Evolutionary conservation across 2,113 vertebrate species (phyloP), one percentile per base, ranked within the genome.

Genomic region (Zapornia atra): DNA sequence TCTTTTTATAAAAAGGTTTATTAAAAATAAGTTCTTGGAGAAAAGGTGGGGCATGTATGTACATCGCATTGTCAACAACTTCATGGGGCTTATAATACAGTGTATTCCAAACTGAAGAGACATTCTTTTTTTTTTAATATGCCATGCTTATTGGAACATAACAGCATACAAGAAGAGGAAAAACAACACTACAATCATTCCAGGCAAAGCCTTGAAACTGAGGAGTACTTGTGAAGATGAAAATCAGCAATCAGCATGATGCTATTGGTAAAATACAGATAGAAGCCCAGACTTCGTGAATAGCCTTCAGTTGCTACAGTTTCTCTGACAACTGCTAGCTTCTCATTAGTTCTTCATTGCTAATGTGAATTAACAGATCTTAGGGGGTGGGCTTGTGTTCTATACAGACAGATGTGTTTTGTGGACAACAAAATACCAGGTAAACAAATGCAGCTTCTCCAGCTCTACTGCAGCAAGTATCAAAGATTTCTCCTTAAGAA

Each of bases 21-120:
- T 98, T 96, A 98, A 98, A 98, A 98, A 98, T 98, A 98, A 68
- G 91, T 90, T 97, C 76, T 98, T 96, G 94, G 95, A 97, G 88
- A 96, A 97, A 64, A 94, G 79, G 72, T 50, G 36, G 79, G 68
- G 86, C 59, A 73, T 85, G 83, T 98, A 98, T 98, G 90, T 98
- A 98, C 97, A 98, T 79, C 78, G 92, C 88, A 64, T 91, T 85
- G 86, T 82, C 96, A 96, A 95, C 98, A 97, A 86, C 54, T 97
- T 77, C 51, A 34, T 6, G 69, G 53, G 69, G 21, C 46, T 83
- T 93, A 85, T 90, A 82, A 80, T 84, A 97, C 92, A 91, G 78
- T 22, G 33, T 59, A 90, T 93, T 95, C 70, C 66, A 78, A 94
- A 87, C 26, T 51, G 51, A 87, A 66, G 51, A 57, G 31, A 85